A percentile compares a stretch with the other conserved stretches of the same genome.
Conservation (phyloP, 30 jellyfish, hydroid and myxozoan species). For the Nemopilema nomurai region DNA sequence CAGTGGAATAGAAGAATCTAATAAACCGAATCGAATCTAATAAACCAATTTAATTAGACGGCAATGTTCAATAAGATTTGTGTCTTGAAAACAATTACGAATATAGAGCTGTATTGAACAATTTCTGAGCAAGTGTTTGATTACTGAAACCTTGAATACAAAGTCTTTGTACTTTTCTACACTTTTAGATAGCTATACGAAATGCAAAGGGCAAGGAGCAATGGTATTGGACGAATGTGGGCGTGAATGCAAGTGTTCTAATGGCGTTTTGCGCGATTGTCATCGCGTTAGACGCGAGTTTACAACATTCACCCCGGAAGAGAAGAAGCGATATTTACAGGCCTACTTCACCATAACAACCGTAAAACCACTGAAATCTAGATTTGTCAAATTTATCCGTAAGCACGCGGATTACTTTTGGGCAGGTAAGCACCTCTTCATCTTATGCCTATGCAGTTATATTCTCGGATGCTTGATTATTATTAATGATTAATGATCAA, state of each 20-base stretch:
- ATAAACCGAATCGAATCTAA: too few relatives aligned
- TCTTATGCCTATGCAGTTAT: too few relatives aligned
- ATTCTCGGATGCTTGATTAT: too few relatives aligned
- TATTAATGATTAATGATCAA: too few relatives aligned
- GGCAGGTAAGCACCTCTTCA: constrained; percentile 52
- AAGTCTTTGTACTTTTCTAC: too few relatives aligned
- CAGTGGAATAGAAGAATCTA: too few relatives aligned
- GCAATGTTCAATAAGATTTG: too few relatives aligned
- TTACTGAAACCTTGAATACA: too few relatives aligned
- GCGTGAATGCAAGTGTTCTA: constrained; percentile 74
- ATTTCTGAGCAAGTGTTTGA: too few relatives aligned
- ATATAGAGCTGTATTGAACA: too few relatives aligned
- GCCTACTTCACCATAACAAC: constrained; percentile 83
- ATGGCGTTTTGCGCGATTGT: constrained; percentile 66
- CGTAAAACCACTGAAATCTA: constrained; percentile 62
- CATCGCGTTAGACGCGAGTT: constrained; percentile 79
- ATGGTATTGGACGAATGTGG: constrained; percentile 73
- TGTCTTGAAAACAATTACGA: too few relatives aligned
- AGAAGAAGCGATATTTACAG: constrained; percentile 64
- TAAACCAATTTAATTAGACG: too few relatives aligned
- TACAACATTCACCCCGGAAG: constrained; percentile 71
- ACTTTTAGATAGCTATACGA: constrained; percentile 15
- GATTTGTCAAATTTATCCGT: constrained; percentile 52
- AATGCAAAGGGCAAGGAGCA: constrained; percentile 35
- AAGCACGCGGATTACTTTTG: constrained; percentile 80